Base-by-base conservation (phyloP, 2,797 vertebrate species). In the Characodon lateralis region DNA sequence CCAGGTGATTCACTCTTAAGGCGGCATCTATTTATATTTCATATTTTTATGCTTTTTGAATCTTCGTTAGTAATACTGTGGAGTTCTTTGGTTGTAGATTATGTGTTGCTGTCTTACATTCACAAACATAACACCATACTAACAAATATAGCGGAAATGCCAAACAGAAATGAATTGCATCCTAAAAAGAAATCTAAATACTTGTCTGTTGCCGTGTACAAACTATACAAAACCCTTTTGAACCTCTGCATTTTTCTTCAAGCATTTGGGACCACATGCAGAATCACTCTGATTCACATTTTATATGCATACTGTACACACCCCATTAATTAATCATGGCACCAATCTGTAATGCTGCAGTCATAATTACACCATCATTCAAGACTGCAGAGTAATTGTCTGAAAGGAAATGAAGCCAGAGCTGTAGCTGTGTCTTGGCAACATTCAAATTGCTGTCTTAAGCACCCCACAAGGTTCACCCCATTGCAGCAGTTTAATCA, bases 361-460 rank as follows among this genome's bases (percentile, higher is more conserved):
- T 87, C 71, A 82, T 91, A 90, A 92, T 91, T 89, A 90, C 81
- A 71, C 77, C 79, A 88, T 89, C 85, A 80, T 86, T 87, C 84
- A 84, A 78, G 72, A 74, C 70, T 69, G 77, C 56, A 78, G 80
- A 71, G 82, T 77, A 76, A 84, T 71, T 68, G 81, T 84, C 79
- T 88, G 79, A 85, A 89, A 89, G 53, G 74, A 88, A 93, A 91
- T 87, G 16, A 89, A 81, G 73, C 78, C 35, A 10, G 73, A 51
- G 41, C 74, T 72, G 48, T 24, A 71, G 80, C 73, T 28, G 59
- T 61, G 71, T 77, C 75, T 87, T 58, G 0, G 71, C 76, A 85
- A 86, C 80, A 88, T 90, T 87, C 56, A 91, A 84, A 88, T 83
- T 28, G 65, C 65, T 80, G 81, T 87, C 76, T 87, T 78, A 78